Base-by-base conservation (phyloP, 1,140 invertebrate genomes). In the Papilio xuthus region DNA sequence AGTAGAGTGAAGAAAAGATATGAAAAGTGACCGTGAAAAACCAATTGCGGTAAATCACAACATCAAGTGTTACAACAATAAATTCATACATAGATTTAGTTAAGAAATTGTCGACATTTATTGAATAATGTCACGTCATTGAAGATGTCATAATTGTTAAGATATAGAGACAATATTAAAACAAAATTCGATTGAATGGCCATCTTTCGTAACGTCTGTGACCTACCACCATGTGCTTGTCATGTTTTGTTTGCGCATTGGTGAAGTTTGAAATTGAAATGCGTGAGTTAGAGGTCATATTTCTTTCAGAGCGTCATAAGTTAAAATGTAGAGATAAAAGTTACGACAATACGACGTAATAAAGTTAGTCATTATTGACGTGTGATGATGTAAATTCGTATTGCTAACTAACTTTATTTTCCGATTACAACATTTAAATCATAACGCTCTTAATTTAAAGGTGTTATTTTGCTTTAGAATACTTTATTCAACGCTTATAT, bases 51-150 rank as follows among this genome's bases (percentile, higher is more conserved):
- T 20, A 13, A 77, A 60, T 75, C 56, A 83, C 81, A 85, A 82
- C 79, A 82, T 82, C 81, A 56, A 86, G 80, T 85, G 80, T 81
- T 85, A 81, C 84, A 81, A 60, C 56, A 82, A 81, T 82, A 69
- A 81, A 74, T 71, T 78, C 81, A 82, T 80, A 80, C 77, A 80
- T 81, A 75, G 78, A 79, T 78, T 32, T 37, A 80, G 81, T 84
- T 84, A 84, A n/a, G 44, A 75, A 74, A 32, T 47, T 80, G 60
- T 78, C 7, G 50, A 80, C 74, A 78, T 67, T 78, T 75, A 28
- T 60, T 32, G 28, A 37, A 75, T n/a, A 75, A 79, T 78, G 32
- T 80, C 53, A 82, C 41, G 13, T 77, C 42, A 75, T 80, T 60
- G 20, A 60, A 60, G 60, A 28, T 75, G 53, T 60, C 18, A 37